phyloP scores from a whole-genome alignment of 2,113 vertebrate species.

The Herpailurus yagouaroundi region DNA sequence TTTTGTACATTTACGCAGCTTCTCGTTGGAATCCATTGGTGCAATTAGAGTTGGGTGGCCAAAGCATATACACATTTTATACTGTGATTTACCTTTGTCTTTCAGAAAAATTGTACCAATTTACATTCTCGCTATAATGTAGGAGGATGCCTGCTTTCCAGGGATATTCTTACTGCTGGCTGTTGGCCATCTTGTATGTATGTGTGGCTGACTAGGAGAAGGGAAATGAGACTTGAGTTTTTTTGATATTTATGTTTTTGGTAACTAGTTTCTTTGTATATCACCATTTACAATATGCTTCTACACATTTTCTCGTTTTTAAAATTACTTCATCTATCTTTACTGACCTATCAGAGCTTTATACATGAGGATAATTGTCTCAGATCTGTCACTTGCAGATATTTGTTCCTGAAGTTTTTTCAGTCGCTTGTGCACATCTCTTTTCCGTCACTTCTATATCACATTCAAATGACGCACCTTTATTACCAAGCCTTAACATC shows the following conservation, averaged over 20 bases:
- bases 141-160: not conserved
- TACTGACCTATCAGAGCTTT: not conserved
- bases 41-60: not conserved
- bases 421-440: not conserved
- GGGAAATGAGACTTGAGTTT: not conserved
- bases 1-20: not conserved
- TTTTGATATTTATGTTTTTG: not conserved
- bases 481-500: not conserved
- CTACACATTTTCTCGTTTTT: not conserved
- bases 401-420: not conserved
- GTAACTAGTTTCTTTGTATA: not conserved
- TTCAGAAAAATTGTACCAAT: conserved; percentile 8
- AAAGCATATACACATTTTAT: not conserved
- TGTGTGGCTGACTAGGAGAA: not conserved
- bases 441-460: not conserved
- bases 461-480: not conserved
- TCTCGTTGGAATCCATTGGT: not conserved
- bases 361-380: not conserved
- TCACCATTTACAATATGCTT: not conserved
- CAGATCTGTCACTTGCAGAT: not conserved
- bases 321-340: not conserved
- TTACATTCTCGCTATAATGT: not conserved
- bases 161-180: not conserved
- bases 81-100: not conserved
- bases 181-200: not conserved